Evolutionary conservation across 2,888 invertebrate genomes (phyloP), one percentile per base, ranked within the genome.

Genomic region (Phyllotreta striolata): DNA sequence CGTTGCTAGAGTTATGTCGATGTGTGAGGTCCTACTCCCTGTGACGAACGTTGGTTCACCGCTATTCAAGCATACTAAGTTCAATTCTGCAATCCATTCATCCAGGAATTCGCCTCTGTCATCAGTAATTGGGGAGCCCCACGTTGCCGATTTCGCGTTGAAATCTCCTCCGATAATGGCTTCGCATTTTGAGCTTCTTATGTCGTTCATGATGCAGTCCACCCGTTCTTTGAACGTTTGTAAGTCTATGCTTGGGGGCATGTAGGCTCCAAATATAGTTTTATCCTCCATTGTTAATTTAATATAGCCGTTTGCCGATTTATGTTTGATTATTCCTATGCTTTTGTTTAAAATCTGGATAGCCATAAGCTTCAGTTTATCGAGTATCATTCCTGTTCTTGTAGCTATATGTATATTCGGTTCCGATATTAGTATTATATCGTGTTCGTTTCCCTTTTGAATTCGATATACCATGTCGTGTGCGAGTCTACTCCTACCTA

Each of bases 371-470:
- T 61, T 55, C 12, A 6, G 13, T 13, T 40, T 46, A 6, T 7
- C 34, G 10, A 46, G 57, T 2, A 39, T 57, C 4, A 44, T 40
- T 64, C 61, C 39, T 4, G 10, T n/a, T n/a, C n/a, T n/a, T n/a
- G n/a, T n/a, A n/a, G n/a, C n/a, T n/a, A n/a, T n/a, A n/a, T n/a
- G n/a, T 8, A n/a, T 49, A 47, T 66, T 68, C 1, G 68, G 66
- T 41, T 70, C 64, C 37, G 61, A 61, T 0, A 57, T 40, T 10
- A 68, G 34, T 4, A 66, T 51, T 4, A 69, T 13, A 14, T 68
- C 68, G 5, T 24, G 41, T 7, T 37, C 34, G 1, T 41, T 12
- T 35, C 46, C 47, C 8, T 8, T 8, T 8, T 62, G 64, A 1
- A 24, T 51, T 8, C 41, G 55, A 6, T 24, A 35, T 0, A 58